Base-by-base conservation (phyloP, 2,113 vertebrate genomes). In the Oryzias javanicus region DNA sequence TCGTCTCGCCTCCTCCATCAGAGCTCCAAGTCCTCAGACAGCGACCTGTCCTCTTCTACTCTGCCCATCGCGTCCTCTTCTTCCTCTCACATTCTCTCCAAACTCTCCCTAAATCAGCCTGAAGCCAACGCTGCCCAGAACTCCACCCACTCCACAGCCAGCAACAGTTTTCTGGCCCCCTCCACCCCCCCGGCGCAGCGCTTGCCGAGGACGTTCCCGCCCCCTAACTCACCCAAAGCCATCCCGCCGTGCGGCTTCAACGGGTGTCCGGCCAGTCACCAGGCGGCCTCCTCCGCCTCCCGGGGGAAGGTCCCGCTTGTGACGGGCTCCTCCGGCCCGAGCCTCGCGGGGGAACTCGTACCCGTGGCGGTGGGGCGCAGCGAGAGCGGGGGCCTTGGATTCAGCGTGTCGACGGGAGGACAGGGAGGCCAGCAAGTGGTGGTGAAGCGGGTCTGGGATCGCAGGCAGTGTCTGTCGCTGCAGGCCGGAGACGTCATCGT, bases 381-480 rank as follows among this genome's bases (percentile, higher is more conserved):
- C 0, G 84, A 89, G 35, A 75, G 78, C 1, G 86, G 84, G 0
- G 88, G 89, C 13, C 62, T 92, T 20, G 91, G 91, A 6, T 92
- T 93, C 72, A 91, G 90, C 27, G 86, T 93, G 35, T 86, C 60
- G 0, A 89, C 88, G 0, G 91, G 90, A 1, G 92, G 90, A 6
- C 82, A 81, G 4, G 88, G 88, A 4, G 90, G 90, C 15, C 84
- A 89, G 59, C 57, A 81, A 46, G 87, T 80, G 0, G 52, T 92
- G 53, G 90, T 93, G 7, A 88, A 88, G 74, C 73, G 89, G 63
- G 88, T 93, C 14, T 92, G 89, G 92, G 91, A 92, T 65, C 76
- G 82, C 15, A 74, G 90, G 67, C 90, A 87, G 64, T 92, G 91
- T 64, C 87, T 81, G 14, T 82, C 84, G 1, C 84, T 92, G 64